Evolutionary conservation across 2,888 invertebrate genomes (phyloP), one percentile per base, ranked within the genome.

Genomic region (Andrena chrysosceles): DNA sequence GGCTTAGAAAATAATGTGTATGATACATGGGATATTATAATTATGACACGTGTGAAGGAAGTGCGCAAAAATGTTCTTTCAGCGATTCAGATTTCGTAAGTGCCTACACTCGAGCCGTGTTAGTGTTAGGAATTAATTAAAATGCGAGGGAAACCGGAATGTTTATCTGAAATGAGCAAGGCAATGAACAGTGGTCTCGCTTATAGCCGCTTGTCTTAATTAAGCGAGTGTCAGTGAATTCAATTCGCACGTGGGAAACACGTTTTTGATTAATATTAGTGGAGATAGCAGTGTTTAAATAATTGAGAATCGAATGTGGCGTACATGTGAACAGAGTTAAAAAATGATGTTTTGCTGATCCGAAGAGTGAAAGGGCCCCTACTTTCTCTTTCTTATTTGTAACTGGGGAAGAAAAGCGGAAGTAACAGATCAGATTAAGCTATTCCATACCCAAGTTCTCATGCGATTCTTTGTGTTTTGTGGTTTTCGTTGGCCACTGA

Each of bases 351-450:
- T 69, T 72, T 48, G 8, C 16, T 10, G 42, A 62, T 74, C 54
- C 16, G 29, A 62, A 63, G 59, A 75, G 82, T 82, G 82, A 82
- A 82, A 79, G 82, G 74, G 74, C 66, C n/a, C n/a, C 49, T 42
- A 79, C 82, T 82, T 82, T 82, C 82, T 75, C 78, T 69, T 54
- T 42, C 70, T 42, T 42, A 16, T 54, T 42, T 74, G 35, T 33
- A 54, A 62, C 71, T 54, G 29, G 69, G 81, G 67, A 83, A 76
- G 82, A 76, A 76, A 73, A 83, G 72, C 83, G 83, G 76, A 77
- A 83, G 72, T 52, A 59, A 73, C 77, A 69, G 76, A 79, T 74
- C 82, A 74, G 81, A 82, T 74, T 60, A 54, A 73, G 23, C 35
- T 31, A 64, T 62, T 66, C 29, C 70, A 79, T 70, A 67, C 29